These are phyloP conservation scores for Sicus ferrugineus DNA, from an alignment of 2,888 invertebrate genomes.

Conservation along the genomic window DNA sequence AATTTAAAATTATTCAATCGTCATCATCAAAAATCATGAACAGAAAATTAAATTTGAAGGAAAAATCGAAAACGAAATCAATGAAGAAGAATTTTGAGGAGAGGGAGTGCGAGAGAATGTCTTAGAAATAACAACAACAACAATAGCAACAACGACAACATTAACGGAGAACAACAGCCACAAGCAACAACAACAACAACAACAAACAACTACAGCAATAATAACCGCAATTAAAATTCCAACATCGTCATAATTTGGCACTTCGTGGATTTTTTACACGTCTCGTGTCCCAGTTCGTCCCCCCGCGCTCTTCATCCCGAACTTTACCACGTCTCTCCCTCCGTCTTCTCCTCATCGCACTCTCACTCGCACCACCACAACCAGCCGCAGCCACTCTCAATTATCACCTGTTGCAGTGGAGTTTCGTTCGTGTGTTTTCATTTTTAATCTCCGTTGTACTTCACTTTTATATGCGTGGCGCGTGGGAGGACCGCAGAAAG, in stretches of 20 bases:
- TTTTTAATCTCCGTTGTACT: constrained; percentile 5
- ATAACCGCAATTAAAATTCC: constrained; percentile 10
- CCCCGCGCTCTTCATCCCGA: too few species aligned
- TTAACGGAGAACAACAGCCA: too few species aligned
- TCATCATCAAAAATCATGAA: not conserved
- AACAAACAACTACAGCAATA: not conserved
- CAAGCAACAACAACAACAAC: too few species aligned
- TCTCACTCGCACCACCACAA: not conserved
- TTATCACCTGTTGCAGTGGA: constrained; percentile 20
- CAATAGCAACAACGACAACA: too few species aligned
- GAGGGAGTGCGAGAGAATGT: not conserved
- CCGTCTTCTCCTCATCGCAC: not conserved
- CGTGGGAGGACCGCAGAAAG: not conserved
- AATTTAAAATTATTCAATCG: too few species aligned
- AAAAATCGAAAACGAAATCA: too few species aligned
- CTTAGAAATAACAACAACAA: not conserved
- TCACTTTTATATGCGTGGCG: constrained; percentile 7
- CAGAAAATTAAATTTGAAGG: too few species aligned
- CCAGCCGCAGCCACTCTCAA: not conserved
- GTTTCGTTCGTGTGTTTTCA: not conserved
- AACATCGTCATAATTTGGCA: constrained; percentile 5
- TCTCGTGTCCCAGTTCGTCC: too few species aligned
- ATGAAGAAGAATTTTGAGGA: not conserved
- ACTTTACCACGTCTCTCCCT: too few species aligned
- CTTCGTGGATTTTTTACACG: too few species aligned